phyloP scores from a whole-genome alignment of 2,797 vertebrate genomes.

The Diplodus sargus region DNA sequence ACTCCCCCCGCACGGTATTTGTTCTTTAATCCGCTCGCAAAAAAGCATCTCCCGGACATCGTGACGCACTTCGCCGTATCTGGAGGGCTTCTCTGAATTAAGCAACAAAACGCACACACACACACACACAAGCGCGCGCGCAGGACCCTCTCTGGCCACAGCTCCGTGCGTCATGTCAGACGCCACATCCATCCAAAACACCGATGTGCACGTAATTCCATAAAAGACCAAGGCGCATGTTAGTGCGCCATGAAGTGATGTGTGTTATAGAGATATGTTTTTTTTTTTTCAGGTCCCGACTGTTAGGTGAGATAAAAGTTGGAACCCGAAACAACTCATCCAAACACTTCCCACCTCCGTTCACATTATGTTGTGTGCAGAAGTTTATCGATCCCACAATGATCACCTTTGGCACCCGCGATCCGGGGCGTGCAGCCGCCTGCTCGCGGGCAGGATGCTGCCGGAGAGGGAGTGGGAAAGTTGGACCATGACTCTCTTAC shows the following conservation, averaged over 20 bases:
- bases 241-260: neutral
- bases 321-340: neutral
- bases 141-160: neutral
- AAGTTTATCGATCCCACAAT: neutral
- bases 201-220: neutral
- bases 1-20: neutral
- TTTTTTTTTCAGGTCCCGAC: too few species aligned
- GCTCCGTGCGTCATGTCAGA: neutral
- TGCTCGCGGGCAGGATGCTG: slow-evolving; percentile 14
- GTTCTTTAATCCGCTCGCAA: neutral
- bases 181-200: neutral
- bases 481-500: slow-evolving; percentile 87
- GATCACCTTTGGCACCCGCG: neutral
- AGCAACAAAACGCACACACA: neutral
- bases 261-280: neutral
- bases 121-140: too few species aligned
- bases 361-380: neutral
- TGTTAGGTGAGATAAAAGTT: slow-evolving; percentile 47
- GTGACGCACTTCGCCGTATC: slow-evolving; percentile 59
- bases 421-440: neutral
- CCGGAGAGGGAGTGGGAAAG: slow-evolving; percentile 58
- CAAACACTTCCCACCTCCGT: neutral
- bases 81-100: neutral
- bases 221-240: neutral
- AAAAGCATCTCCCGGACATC: slow-evolving; percentile 3